Base-by-base conservation (phyloP, 2,888 invertebrate species). In the Chrysolina haemoptera region DNA sequence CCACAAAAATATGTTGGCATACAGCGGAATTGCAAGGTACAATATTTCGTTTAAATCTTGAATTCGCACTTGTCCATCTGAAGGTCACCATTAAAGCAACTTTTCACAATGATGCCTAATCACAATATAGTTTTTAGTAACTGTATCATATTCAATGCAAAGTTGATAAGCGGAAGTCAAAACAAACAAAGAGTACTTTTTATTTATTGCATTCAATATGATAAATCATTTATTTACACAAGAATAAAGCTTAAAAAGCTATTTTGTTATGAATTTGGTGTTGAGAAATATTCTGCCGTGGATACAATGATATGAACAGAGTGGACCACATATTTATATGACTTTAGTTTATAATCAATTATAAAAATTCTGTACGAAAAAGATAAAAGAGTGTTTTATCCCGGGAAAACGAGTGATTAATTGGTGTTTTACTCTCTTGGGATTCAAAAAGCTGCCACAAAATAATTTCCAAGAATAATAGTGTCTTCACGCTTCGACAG, bases 91-190 rank as follows among this genome's bases (percentile, higher is more conserved):
- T 46, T 46, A 8, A 59, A 59, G 68, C 65, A 79, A 64, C 74
- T 85, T 85, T 85, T 50, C 16, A 85, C 84, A 85, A 84, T 84
- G 79, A 83, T 84, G 70, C 66, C 82, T 83, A 85, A 86, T 86
- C 84, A 86, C 84, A 85, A 85, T 80, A 73, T 80, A 73, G 62
- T 71, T 70, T 68, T 55, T 14, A 67, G 67, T 63, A 68, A 67
- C 50, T 53, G 67, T 76, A 70, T 76, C 80, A 78, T 76, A 80
- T 76, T 78, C 76, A 80, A 79, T 71, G 76, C 74, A 70, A 68
- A 59, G 40, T 11, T 65, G 62, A 74, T 71, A 62, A 16, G 62
- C 50, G 27, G 27, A 62, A 48, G 22, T 68, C 55, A 41, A 74
- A 74, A 74, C 62, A 67, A 70, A 66, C 63, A 62, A 68, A 48